These are phyloP conservation scores for Erpetoichthys calabaricus DNA, from an alignment of 2,797 vertebrate species.

Conservation along the genomic window DNA sequence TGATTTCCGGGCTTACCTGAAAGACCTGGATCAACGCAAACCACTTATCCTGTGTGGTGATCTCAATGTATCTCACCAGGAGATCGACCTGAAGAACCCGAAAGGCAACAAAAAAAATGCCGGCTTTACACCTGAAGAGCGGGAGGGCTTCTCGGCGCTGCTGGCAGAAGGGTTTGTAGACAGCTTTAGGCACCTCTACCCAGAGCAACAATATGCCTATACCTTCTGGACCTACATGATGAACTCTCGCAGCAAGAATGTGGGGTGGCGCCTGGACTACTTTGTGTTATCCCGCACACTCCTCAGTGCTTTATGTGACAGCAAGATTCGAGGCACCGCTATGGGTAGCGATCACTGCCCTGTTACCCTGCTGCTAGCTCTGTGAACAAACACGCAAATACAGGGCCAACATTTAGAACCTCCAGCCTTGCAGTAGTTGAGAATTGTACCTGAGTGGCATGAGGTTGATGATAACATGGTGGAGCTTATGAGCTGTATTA, in stretches of 20 bases:
- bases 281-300: conserved; percentile 66
- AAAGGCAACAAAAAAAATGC: conserved; percentile 79
- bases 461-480: no score
- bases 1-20: conserved; percentile 63
- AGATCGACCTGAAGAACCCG: conserved; percentile 79
- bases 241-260: conserved; percentile 71
- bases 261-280: conserved; percentile 82
- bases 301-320: conserved; percentile 63
- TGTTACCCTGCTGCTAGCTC: conserved; percentile 62
- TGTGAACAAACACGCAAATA: conserved; percentile 31
- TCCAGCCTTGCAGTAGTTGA: no score
- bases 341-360: conserved; percentile 83
- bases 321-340: conserved; percentile 69
- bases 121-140: conserved; percentile 73
- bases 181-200: conserved; percentile 76
- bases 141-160: conserved; percentile 63
- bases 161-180: conserved; percentile 62
- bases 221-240: conserved; percentile 95
- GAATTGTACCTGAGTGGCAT: no score
- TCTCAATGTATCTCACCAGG: conserved; percentile 79
- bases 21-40: conserved; percentile 58
- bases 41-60: conserved; percentile 74
- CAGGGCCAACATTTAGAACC: no score
- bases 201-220: conserved; percentile 56
- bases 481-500: no score